Percentiles rank a stretch among this genome's conserved stretches.
Evolutionary conservation across 2,888 invertebrate genomes (phyloP).

Genomic region (Ophion obscuratus): DNA sequence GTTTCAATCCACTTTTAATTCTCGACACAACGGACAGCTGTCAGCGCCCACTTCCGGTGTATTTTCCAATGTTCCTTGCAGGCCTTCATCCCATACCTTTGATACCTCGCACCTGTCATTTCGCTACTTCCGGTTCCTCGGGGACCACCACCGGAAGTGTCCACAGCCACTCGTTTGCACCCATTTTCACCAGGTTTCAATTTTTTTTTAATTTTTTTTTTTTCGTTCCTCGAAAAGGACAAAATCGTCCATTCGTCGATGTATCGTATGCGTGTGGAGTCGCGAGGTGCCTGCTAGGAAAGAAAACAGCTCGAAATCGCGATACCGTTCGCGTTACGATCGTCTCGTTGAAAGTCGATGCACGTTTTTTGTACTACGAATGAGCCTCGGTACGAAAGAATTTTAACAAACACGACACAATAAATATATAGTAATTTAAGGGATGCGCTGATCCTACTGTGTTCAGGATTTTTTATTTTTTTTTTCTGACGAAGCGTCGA

Average conservation of each 20-base stretch:
- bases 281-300: conserved; percentile 47
- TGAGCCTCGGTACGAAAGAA: background rate
- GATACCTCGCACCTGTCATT: background rate
- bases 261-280: background rate
- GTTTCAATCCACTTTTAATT: background rate
- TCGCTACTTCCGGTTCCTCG: background rate
- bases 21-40: background rate
- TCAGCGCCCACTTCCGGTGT: background rate
- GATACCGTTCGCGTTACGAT: conserved; percentile 12
- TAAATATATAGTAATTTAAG: conserved; percentile 16
- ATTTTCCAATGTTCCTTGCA: background rate
- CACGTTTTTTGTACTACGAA: conserved; percentile 19
- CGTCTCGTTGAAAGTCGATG: conserved; percentile 31
- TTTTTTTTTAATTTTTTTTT: background rate
- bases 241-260: background rate
- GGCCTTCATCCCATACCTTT: background rate
- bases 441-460: conserved; percentile 48
- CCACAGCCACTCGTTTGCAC: background rate
- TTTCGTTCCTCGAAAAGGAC: background rate
- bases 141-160: too few relatives aligned
- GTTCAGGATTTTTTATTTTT: conserved; percentile 43
- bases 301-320: conserved; percentile 3
- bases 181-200: background rate
- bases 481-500: conserved; percentile 30
- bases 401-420: conserved; percentile 7